These are phyloP conservation scores for Tholera decimalis DNA, from an alignment of 2,888 invertebrate species.

Conservation along the genomic window DNA sequence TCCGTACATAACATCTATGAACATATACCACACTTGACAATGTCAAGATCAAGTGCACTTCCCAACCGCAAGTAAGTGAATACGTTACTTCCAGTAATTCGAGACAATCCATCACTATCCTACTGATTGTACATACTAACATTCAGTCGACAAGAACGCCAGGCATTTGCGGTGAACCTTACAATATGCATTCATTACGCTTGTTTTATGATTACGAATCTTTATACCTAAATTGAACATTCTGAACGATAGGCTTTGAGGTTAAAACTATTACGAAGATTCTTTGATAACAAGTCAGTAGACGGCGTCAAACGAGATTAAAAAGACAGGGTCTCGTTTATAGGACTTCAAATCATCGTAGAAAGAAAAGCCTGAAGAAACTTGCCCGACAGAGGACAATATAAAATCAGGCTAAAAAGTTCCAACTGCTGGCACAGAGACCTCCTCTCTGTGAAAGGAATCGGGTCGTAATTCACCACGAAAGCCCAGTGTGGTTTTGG, in stretches of 20 bases:
- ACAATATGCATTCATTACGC: constrained; percentile 37
- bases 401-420: too few species aligned
- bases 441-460: too few species aligned
- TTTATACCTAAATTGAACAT: constrained; percentile 22
- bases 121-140: too few species aligned
- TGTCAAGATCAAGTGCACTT: constrained; percentile 44
- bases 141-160: constrained; percentile 18
- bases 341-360: background rate
- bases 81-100: constrained; percentile 12
- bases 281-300: too few species aligned
- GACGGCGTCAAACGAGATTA: too few species aligned
- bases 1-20: constrained; percentile 8
- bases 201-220: constrained; percentile 17
- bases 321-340: background rate
- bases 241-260: constrained; percentile 7
- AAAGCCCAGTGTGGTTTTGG: too few species aligned
- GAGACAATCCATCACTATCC: too few species aligned
- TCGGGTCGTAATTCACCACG: too few species aligned
- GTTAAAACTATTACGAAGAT: constrained; percentile 10
- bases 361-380: background rate
- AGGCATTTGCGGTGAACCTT: constrained; percentile 8
- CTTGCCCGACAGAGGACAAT: background rate
- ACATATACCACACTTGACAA: constrained; percentile 23
- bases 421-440: too few species aligned
- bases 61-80: constrained; percentile 49